These are phyloP conservation scores for Limnephilus lunatus DNA, from an alignment of 2,888 invertebrate species.

Conservation along the genomic window DNA sequence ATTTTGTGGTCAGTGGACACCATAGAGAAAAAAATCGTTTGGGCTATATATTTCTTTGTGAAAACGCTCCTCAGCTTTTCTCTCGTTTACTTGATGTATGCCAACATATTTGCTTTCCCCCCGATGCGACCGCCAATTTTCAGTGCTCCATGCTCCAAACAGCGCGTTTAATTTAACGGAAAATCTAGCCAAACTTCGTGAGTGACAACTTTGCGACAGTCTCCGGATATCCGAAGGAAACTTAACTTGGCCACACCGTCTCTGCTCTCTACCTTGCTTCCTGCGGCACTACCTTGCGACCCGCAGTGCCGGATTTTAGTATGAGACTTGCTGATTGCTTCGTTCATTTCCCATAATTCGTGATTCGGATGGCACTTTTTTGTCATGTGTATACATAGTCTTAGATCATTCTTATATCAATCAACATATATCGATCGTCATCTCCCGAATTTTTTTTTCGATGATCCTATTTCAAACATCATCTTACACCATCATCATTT, in stretches of 20 bases:
- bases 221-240: neutral
- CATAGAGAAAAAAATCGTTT: too few relatives aligned
- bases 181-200: constrained; percentile 26
- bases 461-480: too few relatives aligned
- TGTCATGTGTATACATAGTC: too few relatives aligned
- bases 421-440: neutral
- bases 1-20: too few relatives aligned
- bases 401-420: too few relatives aligned
- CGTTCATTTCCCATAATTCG: too few relatives aligned
- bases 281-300: neutral
- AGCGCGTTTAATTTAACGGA: constrained; percentile 39
- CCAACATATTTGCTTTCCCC: neutral
- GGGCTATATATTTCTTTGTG: too few relatives aligned
- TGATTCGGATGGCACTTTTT: too few relatives aligned
- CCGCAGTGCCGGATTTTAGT: neutral
- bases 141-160: neutral
- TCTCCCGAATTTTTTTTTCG: too few relatives aligned
- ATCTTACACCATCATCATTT: too few relatives aligned
- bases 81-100: neutral
- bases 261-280: neutral
- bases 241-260: neutral
- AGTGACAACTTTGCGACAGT: constrained; percentile 47
- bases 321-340: neutral
- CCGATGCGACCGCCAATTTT: neutral
- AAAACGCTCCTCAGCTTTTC: neutral